Percentiles rank a stretch among this genome's conserved stretches.
phyloP scores from a whole-genome alignment of 2,888 invertebrate genomes.

The Tolmerus cingulatus region DNA sequence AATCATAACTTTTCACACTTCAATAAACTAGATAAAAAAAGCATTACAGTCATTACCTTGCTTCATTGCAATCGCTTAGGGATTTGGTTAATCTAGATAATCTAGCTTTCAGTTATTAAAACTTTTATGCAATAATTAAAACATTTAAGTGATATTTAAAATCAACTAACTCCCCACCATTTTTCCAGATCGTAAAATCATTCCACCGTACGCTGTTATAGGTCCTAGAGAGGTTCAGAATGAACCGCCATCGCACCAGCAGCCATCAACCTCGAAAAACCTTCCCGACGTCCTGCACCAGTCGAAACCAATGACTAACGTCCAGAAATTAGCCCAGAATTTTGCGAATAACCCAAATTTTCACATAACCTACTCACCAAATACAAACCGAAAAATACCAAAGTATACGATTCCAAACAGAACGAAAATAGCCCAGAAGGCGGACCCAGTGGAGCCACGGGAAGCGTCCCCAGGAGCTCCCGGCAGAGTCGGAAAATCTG shows the following conservation, averaged over 20 bases:
- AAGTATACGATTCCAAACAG: slow-evolving; percentile 52
- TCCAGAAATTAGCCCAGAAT: slow-evolving; percentile 56
- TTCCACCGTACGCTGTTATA: slow-evolving; percentile 50
- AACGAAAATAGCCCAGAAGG: slow-evolving; percentile 6
- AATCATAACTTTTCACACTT: neutral
- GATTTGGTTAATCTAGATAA: neutral
- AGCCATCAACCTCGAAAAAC: slow-evolving; percentile 52
- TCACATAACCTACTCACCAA: slow-evolving; percentile 51
- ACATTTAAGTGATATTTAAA: neutral
- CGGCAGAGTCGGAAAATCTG: slow-evolving; percentile 5
- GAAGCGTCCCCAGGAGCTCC: neutral
- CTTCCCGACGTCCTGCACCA: slow-evolving; percentile 53
- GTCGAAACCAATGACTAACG: slow-evolving; percentile 53
- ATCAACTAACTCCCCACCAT: neutral
- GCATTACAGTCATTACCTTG: neutral
- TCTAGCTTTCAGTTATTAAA: neutral
- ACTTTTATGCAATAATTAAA: neutral
- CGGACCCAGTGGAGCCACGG: neutral
- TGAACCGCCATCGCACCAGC: slow-evolving; percentile 37
- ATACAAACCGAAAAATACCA: slow-evolving; percentile 50
- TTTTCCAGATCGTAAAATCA: slow-evolving; percentile 41
- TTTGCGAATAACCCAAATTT: slow-evolving; percentile 57
- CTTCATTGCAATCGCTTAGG: neutral
- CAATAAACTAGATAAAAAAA: neutral
- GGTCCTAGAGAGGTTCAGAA: slow-evolving; percentile 38